These are phyloP conservation scores for Typhlomys cinereus DNA, from an alignment of 2,113 vertebrate genomes.

Conservation along the genomic window DNA sequence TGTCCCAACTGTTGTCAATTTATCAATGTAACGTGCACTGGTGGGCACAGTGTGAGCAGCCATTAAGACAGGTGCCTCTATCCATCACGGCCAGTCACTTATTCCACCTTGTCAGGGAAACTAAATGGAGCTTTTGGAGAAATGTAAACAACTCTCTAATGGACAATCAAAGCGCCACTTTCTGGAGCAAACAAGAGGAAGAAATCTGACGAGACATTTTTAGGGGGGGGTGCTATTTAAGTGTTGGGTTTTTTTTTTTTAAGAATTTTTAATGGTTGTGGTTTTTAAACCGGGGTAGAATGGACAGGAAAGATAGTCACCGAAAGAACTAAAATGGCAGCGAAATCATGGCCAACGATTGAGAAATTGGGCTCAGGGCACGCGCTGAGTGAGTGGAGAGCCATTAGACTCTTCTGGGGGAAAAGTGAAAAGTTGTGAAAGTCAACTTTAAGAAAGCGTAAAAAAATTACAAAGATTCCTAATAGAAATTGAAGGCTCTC, in stretches of 20 bases:
- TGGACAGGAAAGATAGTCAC: slow-evolving; percentile 51
- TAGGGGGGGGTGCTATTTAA: slow-evolving; percentile 80
- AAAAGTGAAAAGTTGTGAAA: slow-evolving; percentile 59
- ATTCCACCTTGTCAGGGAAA: slow-evolving; percentile 98
- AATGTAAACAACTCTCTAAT: slow-evolving; percentile 99
- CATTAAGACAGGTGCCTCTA: slow-evolving; percentile 99
- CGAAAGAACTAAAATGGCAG: slow-evolving; percentile 55
- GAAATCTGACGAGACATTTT: slow-evolving; percentile 87
- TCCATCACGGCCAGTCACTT: slow-evolving; percentile 99
- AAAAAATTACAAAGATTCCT: slow-evolving; percentile 56
- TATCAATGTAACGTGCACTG: slow-evolving; percentile 99
- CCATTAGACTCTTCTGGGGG: not conserved
- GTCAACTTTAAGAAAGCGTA: slow-evolving; percentile 11
- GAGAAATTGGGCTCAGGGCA: slow-evolving; percentile 74
- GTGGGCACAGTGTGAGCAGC: slow-evolving; percentile 99
- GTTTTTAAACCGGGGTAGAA: slow-evolving; percentile 71
- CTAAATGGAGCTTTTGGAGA: slow-evolving; percentile 99
- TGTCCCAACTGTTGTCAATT: slow-evolving; percentile 99
- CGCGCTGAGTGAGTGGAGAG: not conserved
- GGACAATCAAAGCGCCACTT: slow-evolving; percentile 95
- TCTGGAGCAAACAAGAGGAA: slow-evolving; percentile 90
- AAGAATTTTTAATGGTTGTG: slow-evolving; percentile 80
- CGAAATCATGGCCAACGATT: slow-evolving; percentile 53
- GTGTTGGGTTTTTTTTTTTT: slow-evolving; percentile 83
- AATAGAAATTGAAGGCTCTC: slow-evolving; percentile 58